Base-by-base conservation (phyloP, 2,797 vertebrate species). In the Sebastes trivittatus region DNA sequence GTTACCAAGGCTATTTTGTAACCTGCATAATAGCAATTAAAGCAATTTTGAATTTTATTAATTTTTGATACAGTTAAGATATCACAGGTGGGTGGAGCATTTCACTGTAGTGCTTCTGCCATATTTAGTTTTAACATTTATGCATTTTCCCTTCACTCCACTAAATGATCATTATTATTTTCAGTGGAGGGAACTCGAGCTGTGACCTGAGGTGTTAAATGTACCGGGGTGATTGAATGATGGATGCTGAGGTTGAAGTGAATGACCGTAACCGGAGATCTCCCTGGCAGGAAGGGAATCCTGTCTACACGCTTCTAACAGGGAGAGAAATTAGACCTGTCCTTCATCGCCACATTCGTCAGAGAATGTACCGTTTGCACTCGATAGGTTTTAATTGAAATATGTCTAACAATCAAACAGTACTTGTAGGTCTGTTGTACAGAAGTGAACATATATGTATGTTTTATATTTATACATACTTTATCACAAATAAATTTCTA, bases 381-480 rank as follows among this genome's bases (percentile, higher is more conserved):
- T 90, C 80, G 63, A 73, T 77, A 85, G 81, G 83, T 90, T 92
- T 78, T 71, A 86, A 76, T 86, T 92, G 62, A 90, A 88, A 85
- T 86, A 90, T 88, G 84, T 90, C 78, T 91, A 87, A 89, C 82
- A 90, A 86, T 92, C 90, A 88, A 38, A 38, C 89, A 90, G 84
- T 94, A 87, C 83, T 88, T 91, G 84, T 93, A 93, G 84, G 27
- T 85, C 80, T 87, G 85, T 94, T 95, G 94, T 95, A 94, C 93
- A 94, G 84, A 93, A 80, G 83, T 93, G 75, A 92, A 93, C 93
- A 92, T 85, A 90, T 89, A 88, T 92, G 89, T 93, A 92, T 94
- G 92, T 95, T 96, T 95, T 95, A 94, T 96, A 96, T 96, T 96
- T 95, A 96, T 96, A 95, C 82, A 93, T 89, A 87, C 86, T 92